Percentiles rank a stretch among this genome's conserved stretches.
These are phyloP conservation scores for Himantopus leucocephalus DNA, from an alignment of 2,113 vertebrate species.

Conservation along the genomic window DNA sequence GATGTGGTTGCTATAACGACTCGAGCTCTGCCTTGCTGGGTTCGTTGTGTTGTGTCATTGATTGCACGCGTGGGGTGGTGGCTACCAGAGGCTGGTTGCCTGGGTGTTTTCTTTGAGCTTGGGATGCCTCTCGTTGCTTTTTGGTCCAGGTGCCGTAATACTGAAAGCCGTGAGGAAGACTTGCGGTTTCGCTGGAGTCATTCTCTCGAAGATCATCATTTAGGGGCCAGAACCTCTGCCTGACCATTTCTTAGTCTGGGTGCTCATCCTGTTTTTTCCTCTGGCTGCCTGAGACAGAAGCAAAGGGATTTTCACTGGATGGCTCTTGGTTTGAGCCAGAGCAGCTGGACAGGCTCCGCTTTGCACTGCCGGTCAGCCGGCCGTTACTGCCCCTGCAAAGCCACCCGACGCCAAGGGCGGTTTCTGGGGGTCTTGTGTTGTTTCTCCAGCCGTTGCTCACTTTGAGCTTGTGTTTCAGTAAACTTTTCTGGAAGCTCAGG, in stretches of 20 bases:
- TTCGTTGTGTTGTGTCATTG: background rate
- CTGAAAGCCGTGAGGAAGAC: background rate
- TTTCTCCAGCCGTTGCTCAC: background rate
- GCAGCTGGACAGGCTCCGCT: background rate
- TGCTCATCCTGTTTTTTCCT: background rate
- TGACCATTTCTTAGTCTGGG: background rate
- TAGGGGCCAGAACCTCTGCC: background rate
- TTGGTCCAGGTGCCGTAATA: background rate
- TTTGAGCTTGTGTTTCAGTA: background rate
- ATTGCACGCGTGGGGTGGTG: background rate
- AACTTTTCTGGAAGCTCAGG: background rate
- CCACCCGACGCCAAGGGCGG: background rate
- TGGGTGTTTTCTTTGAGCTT: background rate
- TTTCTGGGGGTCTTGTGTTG: background rate
- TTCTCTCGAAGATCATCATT: background rate
- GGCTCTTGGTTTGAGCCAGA: background rate
- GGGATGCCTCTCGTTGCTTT: background rate
- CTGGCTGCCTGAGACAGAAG: background rate
- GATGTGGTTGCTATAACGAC: background rate
- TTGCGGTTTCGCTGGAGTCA: background rate
- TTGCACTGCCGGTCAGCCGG: background rate
- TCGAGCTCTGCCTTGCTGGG: background rate
- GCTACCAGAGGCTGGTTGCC: background rate
- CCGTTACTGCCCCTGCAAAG: background rate
- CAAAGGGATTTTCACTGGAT: background rate